A percentile compares a stretch with the other conserved stretches of the same genome.
phyloP scores from a whole-genome alignment of 2,113 vertebrate genomes.

The Platycercus adscitus region DNA sequence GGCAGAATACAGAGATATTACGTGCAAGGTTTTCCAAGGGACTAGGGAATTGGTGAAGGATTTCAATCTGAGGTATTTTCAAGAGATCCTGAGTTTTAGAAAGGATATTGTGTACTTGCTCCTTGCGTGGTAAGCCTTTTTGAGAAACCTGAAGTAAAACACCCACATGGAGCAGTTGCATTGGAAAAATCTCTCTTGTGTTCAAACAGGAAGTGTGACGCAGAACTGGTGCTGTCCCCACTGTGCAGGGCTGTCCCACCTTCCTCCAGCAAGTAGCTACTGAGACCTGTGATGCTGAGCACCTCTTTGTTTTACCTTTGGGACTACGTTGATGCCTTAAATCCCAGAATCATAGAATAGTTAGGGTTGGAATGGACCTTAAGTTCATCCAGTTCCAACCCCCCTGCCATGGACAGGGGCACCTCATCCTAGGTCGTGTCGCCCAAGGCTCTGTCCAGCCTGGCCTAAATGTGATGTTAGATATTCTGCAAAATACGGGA shows the following conservation, averaged over 20 bases:
- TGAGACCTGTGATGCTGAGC: background rate
- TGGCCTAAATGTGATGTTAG: background rate
- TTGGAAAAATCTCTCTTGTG: background rate
- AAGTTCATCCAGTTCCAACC: background rate
- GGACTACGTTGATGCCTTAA: background rate
- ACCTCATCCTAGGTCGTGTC: background rate
- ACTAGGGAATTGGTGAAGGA: background rate
- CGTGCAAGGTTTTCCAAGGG: background rate
- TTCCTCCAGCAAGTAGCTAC: background rate
- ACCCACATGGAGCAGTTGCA: background rate
- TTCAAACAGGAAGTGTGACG: background rate
- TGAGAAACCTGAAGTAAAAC: background rate
- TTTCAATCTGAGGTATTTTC: background rate
- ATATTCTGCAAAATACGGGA: background rate
- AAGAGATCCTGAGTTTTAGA: background rate
- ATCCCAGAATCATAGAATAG: background rate
- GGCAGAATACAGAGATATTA: background rate
- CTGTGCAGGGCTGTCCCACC: background rate
- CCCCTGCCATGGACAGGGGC: background rate
- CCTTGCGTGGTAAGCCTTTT: background rate
- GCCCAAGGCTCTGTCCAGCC: background rate
- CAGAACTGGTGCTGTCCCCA: background rate
- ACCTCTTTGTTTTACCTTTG: background rate
- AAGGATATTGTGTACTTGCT: background rate
- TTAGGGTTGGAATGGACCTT: background rate